phyloP scores from a whole-genome alignment of 2,113 vertebrate species.

The human region DNA sequence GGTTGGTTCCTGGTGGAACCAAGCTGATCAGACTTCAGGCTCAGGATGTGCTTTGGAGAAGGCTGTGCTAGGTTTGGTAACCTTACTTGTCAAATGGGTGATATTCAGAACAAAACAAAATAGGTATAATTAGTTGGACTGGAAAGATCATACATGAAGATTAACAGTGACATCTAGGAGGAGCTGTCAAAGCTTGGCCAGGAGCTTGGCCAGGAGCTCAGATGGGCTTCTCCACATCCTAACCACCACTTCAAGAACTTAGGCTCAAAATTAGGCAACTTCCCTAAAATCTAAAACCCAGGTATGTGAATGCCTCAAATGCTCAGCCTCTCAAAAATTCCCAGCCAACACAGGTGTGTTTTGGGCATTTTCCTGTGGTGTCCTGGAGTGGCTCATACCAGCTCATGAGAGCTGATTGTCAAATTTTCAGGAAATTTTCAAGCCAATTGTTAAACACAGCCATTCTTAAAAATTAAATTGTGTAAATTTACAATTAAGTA shows the following conservation, averaged over 20 bases:
- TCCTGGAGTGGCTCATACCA: not conserved
- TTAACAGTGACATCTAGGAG: not conserved
- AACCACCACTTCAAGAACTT: not conserved
- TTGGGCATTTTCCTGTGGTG: no score
- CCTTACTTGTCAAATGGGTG: not conserved
- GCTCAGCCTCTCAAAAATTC: not conserved
- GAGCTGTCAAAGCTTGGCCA: not conserved
- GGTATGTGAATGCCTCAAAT: not conserved
- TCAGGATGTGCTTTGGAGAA: not conserved
- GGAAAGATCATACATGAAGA: not conserved
- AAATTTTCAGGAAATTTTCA: not conserved
- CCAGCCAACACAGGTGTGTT: rapidly evolving
- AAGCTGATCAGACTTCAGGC: not conserved
- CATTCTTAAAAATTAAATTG: not conserved
- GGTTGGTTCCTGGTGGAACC: not conserved
- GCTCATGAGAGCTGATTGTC: not conserved
- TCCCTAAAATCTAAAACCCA: not conserved
- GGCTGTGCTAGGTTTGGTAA: not conserved
- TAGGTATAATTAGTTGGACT: not conserved
- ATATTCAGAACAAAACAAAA: not conserved
- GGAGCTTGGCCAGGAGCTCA: not conserved
- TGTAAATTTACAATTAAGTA: not conserved
- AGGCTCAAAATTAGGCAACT: not conserved
- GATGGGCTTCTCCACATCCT: not conserved
- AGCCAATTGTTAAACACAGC: not conserved